Conservation (phyloP, 2,797 vertebrate species). For the Megalops cyprinoides region DNA sequence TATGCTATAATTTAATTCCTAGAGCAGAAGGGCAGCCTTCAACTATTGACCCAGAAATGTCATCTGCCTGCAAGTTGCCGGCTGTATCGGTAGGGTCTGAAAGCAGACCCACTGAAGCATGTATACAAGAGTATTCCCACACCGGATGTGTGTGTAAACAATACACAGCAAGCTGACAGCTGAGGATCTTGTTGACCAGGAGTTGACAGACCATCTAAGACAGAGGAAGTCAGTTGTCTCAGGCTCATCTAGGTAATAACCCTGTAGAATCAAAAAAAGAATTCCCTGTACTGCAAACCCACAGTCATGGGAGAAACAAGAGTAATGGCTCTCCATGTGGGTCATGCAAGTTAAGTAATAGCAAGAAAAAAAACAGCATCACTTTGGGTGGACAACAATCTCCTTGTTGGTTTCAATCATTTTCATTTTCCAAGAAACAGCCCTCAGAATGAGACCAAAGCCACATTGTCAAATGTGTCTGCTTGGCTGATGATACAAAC, state of each 20-base stretch:
- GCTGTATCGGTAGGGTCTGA: too few relatives aligned
- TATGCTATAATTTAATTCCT: slow-evolving; percentile 12
- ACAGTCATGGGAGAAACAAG: too few relatives aligned
- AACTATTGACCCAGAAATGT: slow-evolving; percentile 36
- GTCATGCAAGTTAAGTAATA: too few relatives aligned
- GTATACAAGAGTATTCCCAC: too few relatives aligned
- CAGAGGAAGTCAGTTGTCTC: not conserved
- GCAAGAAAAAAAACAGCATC: slow-evolving; percentile 26
- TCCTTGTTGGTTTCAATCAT: not conserved
- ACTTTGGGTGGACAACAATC: not conserved
- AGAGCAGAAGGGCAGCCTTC: slow-evolving; percentile 4
- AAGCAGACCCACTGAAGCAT: too few relatives aligned
- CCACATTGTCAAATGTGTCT: not conserved
- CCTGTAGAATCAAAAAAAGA: not conserved
- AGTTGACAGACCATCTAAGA: too few relatives aligned
- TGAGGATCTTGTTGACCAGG: not conserved
- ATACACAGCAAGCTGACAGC: not conserved
- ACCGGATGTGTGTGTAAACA: too few relatives aligned
- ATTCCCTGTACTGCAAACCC: too few relatives aligned
- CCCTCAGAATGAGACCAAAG: not conserved
- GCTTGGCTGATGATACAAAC: not conserved
- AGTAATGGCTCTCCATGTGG: not conserved
- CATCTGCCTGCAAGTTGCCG: slow-evolving; percentile 23
- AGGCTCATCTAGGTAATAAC: not conserved
- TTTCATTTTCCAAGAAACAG: not conserved